Evolutionary conservation across 2,888 invertebrate genomes (phyloP).

Genomic region (Eledone cirrhosa): DNA sequence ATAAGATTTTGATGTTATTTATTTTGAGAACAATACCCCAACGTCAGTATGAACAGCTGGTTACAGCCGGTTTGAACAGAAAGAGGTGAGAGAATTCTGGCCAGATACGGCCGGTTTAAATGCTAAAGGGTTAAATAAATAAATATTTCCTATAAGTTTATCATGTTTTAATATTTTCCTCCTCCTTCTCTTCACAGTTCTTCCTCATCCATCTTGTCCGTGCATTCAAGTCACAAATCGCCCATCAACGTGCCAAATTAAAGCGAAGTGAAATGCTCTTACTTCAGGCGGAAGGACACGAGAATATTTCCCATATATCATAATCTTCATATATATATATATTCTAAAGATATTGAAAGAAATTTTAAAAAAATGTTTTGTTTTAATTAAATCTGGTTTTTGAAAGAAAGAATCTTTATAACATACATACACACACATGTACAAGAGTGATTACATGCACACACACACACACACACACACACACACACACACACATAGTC

Average conservation of each 20-base stretch:
- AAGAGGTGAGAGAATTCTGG: no score
- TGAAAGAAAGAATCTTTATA: neutral
- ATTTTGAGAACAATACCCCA: no score
- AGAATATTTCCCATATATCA: neutral
- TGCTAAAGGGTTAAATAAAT: no score
- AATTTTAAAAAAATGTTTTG: no score
- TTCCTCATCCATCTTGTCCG: constrained; percentile 12
- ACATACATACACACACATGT: neutral
- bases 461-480: neutral
- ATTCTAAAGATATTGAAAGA: no score
- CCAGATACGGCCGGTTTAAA: no score
- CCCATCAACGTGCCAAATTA: constrained; percentile 14
- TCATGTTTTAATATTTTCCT: neutral
- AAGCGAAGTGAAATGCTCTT: neutral
- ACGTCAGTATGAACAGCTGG: no score
- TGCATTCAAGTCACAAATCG: constrained; percentile 5
- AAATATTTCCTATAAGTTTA: neutral
- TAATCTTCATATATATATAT: neutral
- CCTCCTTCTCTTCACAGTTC: neutral
- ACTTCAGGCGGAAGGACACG: neutral
- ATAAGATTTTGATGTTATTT: no score
- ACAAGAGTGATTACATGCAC: neutral
- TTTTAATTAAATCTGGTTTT: no score
- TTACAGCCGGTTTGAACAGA: no score
- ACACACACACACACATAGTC: neutral